Base-by-base conservation (phyloP, 1,140 invertebrate species). In the Achatina immaculata region DNA sequence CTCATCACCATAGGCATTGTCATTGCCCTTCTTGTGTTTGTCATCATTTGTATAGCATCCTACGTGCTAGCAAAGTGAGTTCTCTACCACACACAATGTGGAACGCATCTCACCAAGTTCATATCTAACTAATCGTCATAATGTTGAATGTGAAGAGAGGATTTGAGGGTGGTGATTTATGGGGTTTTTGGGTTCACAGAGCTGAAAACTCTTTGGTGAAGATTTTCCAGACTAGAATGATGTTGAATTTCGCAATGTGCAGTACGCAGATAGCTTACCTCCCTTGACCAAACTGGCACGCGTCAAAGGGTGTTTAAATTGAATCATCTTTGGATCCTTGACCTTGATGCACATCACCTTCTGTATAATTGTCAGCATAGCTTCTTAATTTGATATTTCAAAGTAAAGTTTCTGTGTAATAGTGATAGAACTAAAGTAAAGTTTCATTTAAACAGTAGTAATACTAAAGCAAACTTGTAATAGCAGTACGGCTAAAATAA, bases 61-160 rank as follows among this genome's bases (percentile, higher is more conserved):
- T 84, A 84, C 78, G 76, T 80, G 73, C 77, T 84, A 69, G 80
- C 83, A 69, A 84, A 80, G 83, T 84, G 80, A 83, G 83, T 83
- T 45, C n/a, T 75, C 9, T 42, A 72, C 6, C 16, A 34, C 34
- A n/a, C 40, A 28, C n/a, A 24, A 43, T 21, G n/a, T 72, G 9
- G 62, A 16, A 42, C 28, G 42, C 36, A 43, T 40, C 16, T n/a
- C 11, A 9, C 11, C 31, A 7, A 66, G n/a, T 28, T 42, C 38
- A 16, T 2, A 14, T 36, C 6, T 68, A 31, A 36, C 4, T 14
- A 68, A 38, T 7, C 31, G 14, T 11, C 4, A 38, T 68, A n/a
- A 68, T 68, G 11, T 68, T 68, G 4, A 7, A 6, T 38, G 7
- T n/a, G 66, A 19, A 11, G 3, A 72, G 21, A 11, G 19, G 7